phyloP scores from a whole-genome alignment of 2,888 invertebrate genomes.

The Phyto melanocephala region DNA sequence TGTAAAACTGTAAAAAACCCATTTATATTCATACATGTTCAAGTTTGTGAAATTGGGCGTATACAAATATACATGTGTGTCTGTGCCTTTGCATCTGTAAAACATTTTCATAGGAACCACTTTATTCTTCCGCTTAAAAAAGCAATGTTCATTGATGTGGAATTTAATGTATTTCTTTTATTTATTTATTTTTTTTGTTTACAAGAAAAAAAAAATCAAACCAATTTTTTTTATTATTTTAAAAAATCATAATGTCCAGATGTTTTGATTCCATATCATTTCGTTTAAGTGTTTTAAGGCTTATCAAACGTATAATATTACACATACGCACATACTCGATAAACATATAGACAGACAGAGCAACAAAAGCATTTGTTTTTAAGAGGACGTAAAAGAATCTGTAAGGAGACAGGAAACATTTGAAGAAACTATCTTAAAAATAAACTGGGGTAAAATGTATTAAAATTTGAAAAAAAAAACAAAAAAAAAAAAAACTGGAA shows the following conservation, averaged over 20 bases:
- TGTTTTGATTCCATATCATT: conserved; percentile 77
- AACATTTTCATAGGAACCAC: conserved; percentile 45
- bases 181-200: background rate
- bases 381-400: conserved; percentile 47
- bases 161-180: conserved; percentile 66
- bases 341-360: conserved; percentile 47
- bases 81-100: background rate
- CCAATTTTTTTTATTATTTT: conserved; percentile 39
- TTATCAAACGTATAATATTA: conserved; percentile 47
- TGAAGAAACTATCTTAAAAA: conserved; percentile 50
- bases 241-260: conserved; percentile 70
- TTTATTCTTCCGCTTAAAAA: conserved; percentile 66
- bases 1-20: background rate
- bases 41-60: conserved; percentile 1
- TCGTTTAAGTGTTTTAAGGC: conserved; percentile 68
- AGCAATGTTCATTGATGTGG: conserved; percentile 67
- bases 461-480: background rate
- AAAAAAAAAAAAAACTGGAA: background rate
- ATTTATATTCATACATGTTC: conserved; percentile 18
- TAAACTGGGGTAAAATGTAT: background rate
- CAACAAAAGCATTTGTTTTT: conserved; percentile 38
- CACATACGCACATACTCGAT: conserved; percentile 53
- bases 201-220: conserved; percentile 1
- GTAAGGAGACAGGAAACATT: conserved; percentile 54
- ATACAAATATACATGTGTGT: background rate